phyloP scores from a whole-genome alignment of 2,888 invertebrate species.

The Suillia variegata region DNA sequence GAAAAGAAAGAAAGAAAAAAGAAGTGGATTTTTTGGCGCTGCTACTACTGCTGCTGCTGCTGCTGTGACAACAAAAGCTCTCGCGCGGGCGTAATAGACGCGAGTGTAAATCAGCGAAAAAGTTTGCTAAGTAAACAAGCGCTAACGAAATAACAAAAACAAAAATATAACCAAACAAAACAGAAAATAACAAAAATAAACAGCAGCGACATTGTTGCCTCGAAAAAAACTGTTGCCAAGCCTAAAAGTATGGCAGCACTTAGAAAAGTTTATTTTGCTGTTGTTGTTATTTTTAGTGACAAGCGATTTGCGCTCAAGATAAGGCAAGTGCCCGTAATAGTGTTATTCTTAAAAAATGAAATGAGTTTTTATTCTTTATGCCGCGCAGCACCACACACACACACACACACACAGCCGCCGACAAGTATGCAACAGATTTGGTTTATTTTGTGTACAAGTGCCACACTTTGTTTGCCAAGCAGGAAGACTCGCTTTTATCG shows the following conservation, averaged over 20 bases:
- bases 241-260: too few relatives aligned
- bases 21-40: conserved; percentile 46
- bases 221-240: conserved; percentile 26
- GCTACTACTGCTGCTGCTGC: conserved; percentile 29
- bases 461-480: too few relatives aligned
- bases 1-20: conserved; percentile 42
- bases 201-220: conserved; percentile 46
- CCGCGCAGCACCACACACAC: too few relatives aligned
- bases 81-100: conserved; percentile 23
- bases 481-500: too few relatives aligned
- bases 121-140: conserved; percentile 15
- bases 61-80: conserved; percentile 55
- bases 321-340: too few relatives aligned
- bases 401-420: too few relatives aligned
- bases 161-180: conserved; percentile 27
- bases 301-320: too few relatives aligned
- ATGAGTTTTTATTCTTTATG: too few relatives aligned
- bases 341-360: too few relatives aligned
- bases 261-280: conserved; percentile 6
- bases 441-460: too few relatives aligned
- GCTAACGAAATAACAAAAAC: conserved; percentile 14
- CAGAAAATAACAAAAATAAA: conserved; percentile 38
- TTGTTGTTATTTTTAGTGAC: conserved; percentile 35
- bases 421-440: too few relatives aligned
- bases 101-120: conserved; percentile 43